A percentile compares a stretch with the other conserved stretches of the same genome.
phyloP scores from a whole-genome alignment of 2,888 invertebrate genomes.

The Furcula furcula region DNA sequence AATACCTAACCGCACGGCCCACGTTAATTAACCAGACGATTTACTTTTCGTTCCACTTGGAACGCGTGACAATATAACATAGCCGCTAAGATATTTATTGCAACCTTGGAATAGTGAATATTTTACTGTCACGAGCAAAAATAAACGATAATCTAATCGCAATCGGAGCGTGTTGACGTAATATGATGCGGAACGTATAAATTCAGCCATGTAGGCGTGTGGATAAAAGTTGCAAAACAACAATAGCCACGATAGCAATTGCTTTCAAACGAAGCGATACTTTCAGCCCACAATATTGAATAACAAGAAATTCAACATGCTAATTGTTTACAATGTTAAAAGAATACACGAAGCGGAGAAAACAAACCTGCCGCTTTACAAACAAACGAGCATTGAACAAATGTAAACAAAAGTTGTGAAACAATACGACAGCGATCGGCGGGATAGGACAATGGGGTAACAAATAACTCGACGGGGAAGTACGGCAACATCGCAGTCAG shows the following conservation, averaged over 20 bases:
- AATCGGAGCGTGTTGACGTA: conserved; percentile 31
- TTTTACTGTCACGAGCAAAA: conserved; percentile 19
- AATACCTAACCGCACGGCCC: conserved; percentile 4
- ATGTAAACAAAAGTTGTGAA: conserved; percentile 72
- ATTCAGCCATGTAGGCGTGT: conserved; percentile 18
- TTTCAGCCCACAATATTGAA: conserved; percentile 49
- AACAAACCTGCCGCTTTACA: conserved; percentile 57
- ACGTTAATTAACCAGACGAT: conserved; percentile 6
- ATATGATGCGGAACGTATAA: conserved; percentile 19
- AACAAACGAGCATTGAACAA: conserved; percentile 65
- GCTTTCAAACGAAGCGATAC: conserved; percentile 37
- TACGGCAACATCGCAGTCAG: conserved; percentile 48
- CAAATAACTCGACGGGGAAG: conserved; percentile 71
- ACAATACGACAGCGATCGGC: conserved; percentile 72
- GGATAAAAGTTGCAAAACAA: conserved; percentile 34
- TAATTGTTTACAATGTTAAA: conserved; percentile 51
- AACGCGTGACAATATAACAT: conserved; percentile 3
- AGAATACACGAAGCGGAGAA: conserved; percentile 53
- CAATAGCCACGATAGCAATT: conserved; percentile 34
- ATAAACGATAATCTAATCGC: conserved; percentile 32
- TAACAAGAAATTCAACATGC: conserved; percentile 51
- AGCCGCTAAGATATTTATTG: neutral
- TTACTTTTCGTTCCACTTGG: conserved; percentile 3
- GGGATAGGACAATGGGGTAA: conserved; percentile 69
- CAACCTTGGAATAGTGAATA: conserved; percentile 23